Percentiles rank a stretch among this genome's conserved stretches.
These are phyloP conservation scores for Zaprionus africanus DNA, from an alignment of 1,140 invertebrate species.

Conservation along the genomic window DNA sequence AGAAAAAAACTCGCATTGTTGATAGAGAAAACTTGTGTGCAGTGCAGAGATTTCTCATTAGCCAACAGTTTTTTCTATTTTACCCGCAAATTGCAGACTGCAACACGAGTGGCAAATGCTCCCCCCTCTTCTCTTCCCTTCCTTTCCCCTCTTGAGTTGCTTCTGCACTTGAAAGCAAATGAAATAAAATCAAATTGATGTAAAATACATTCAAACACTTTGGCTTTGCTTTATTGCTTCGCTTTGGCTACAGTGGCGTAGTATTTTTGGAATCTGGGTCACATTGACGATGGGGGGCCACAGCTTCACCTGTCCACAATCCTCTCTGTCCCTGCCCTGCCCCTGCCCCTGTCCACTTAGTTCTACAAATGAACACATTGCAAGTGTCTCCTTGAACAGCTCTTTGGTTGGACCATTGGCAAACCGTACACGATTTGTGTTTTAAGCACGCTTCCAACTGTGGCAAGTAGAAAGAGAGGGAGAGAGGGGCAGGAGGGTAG, in stretches of 20 bases:
- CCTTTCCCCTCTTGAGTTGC: background rate
- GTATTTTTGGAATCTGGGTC: constrained; percentile 57
- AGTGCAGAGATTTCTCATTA: constrained; percentile 30
- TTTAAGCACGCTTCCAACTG: constrained; percentile 49
- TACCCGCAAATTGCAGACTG: constrained; percentile 26
- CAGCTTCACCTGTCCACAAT: constrained; percentile 38
- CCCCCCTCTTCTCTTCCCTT: no score
- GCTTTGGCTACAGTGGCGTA: constrained; percentile 6
- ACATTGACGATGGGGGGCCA: constrained; percentile 6
- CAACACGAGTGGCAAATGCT: constrained; percentile 6
- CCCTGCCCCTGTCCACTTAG: background rate
- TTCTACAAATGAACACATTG: constrained; percentile 61
- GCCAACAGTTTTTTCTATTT: constrained; percentile 32
- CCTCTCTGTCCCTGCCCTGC: background rate
- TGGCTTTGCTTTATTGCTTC: constrained; percentile 37
- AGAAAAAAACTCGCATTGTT: constrained; percentile 7
- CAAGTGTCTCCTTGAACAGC: constrained; percentile 59
- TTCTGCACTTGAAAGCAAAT: constrained; percentile 37
- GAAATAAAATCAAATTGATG: constrained; percentile 53
- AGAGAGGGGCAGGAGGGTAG: background rate
- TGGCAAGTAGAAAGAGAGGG: constrained; percentile 9
- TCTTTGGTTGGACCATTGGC: constrained; percentile 41
- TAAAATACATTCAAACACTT: constrained; percentile 59
- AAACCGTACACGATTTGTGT: constrained; percentile 55
- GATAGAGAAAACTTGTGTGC: constrained; percentile 15